These are phyloP conservation scores for Xyrauchen texanus DNA, from an alignment of 2,113 vertebrate genomes.

Conservation along the genomic window DNA sequence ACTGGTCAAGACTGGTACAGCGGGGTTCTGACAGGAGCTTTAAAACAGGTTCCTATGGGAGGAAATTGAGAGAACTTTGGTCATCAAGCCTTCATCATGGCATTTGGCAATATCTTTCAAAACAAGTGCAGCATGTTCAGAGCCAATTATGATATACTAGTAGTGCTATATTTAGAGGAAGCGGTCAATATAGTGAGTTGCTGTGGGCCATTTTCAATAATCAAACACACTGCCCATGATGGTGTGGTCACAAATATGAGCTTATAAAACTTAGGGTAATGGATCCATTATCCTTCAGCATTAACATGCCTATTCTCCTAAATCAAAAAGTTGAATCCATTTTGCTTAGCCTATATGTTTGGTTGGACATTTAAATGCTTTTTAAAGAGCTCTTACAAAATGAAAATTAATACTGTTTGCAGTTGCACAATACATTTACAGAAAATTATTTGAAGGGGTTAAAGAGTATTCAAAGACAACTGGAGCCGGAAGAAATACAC, in stretches of 20 bases:
- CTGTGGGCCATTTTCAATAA: background rate
- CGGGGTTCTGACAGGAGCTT: background rate
- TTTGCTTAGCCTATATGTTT: too few relatives aligned
- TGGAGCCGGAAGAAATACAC: too few relatives aligned
- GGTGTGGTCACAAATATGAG: background rate
- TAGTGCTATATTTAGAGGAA: background rate
- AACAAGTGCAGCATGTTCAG: background rate
- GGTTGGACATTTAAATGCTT: too few relatives aligned
- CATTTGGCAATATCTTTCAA: background rate
- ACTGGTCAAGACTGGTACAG: background rate
- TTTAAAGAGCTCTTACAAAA: too few relatives aligned
- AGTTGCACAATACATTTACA: too few relatives aligned
- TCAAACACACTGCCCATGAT: background rate
- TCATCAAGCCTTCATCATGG: background rate
- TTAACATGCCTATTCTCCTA: too few relatives aligned
- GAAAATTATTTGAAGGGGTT: too few relatives aligned
- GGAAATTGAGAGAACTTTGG: background rate
- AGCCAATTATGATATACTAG: background rate
- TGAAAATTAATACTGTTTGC: too few relatives aligned
- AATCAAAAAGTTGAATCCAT: too few relatives aligned
- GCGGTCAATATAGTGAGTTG: background rate
- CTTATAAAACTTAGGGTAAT: background rate
- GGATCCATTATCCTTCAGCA: too few relatives aligned
- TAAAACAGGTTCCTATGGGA: slow-evolving; percentile 30
- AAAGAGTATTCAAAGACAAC: background rate